phyloP scores from a whole-genome alignment of 2,888 invertebrate species.

The Dicycla oo region DNA sequence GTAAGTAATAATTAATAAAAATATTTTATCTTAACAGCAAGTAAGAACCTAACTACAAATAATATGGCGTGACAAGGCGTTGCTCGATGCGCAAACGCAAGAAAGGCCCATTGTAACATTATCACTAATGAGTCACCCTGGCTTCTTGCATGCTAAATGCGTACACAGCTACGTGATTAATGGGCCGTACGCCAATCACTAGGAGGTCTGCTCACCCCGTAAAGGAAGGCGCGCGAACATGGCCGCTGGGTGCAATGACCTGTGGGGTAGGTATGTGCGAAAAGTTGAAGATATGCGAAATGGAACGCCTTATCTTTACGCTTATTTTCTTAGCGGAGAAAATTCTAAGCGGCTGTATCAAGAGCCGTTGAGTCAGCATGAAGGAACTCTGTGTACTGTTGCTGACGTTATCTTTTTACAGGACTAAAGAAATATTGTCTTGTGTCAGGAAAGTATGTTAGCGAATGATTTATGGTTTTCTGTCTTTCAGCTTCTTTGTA shows the following conservation, averaged over 20 bases:
- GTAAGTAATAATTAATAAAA: slow-evolving; percentile 59
- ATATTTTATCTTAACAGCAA: slow-evolving; percentile 49
- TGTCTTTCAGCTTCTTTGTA: slow-evolving; percentile 21
- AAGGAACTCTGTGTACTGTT: slow-evolving; percentile 10
- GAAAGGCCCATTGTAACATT: slow-evolving; percentile 68
- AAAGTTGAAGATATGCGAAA: slow-evolving; percentile 42
- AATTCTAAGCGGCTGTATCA: slow-evolving; percentile 33
- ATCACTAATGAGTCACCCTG: slow-evolving; percentile 75
- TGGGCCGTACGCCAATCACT: slow-evolving; percentile 61
- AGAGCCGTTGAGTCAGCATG: slow-evolving; percentile 30
- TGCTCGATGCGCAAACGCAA: slow-evolving; percentile 53
- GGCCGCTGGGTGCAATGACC: slow-evolving; percentile 43
- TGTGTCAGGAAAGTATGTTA: slow-evolving; percentile 25
- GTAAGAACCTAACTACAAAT: slow-evolving; percentile 46
- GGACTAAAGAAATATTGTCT: slow-evolving; percentile 1
- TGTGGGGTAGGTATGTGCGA: slow-evolving; percentile 52
- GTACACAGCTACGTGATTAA: slow-evolving; percentile 72
- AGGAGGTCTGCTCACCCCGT: slow-evolving; percentile 56
- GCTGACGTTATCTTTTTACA: slow-evolving; percentile 26
- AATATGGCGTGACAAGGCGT: slow-evolving; percentile 48
- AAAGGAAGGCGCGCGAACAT: slow-evolving; percentile 51
- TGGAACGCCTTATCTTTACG: slow-evolving; percentile 41
- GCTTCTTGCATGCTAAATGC: slow-evolving; percentile 72
- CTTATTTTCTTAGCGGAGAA: slow-evolving; percentile 44
- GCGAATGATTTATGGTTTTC: slow-evolving; percentile 5